Evolutionary conservation across 1,140 invertebrate genomes (phyloP), one percentile per base, ranked within the genome.

Genomic region (Hylaeus anthracinus): DNA sequence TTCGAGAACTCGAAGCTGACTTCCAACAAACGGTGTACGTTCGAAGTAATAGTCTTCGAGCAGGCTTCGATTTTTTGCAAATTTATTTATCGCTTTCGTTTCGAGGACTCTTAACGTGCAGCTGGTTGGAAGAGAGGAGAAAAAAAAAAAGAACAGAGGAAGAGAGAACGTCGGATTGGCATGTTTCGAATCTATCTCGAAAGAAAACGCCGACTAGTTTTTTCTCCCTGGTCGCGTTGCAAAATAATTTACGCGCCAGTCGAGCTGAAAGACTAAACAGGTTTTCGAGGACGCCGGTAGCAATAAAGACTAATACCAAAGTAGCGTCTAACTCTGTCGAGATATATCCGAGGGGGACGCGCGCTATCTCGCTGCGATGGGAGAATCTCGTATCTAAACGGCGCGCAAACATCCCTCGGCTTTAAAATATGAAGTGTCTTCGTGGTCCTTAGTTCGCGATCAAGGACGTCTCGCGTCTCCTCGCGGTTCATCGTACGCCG

Each of bases 371-470:
- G 65, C 45, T 41, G 43, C 69, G 85, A 82, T 84, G 78, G 82
- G 63, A 72, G 82, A 84, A 87, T 79, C 82, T 72, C 67, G 73
- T 87, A 84, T 81, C 82, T 87, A 87, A 87, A 86, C 86, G 74
- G 71, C 85, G 71, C 77, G 63, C 72, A 63, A 87, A 78, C 82
- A 67, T 79, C 82, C 64, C 77, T 72, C 75, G 66, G 65, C 55
- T 66, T 64, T 87, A 87, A 87, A 87, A 82, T 87, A 87, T 85
- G 85, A 85, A 87, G 85, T 82, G 86, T 87, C 86, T 63, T 83
- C 71, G 78, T 77, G 85, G 67, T 86, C 78, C 75, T 86, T 81
- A 71, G 71, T 72, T 81, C 71, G 85, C 82, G 81, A 87, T 87
- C 86, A 87, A 82, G 79, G 76, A 87, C 82, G 71, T 78, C 77